phyloP scores from a whole-genome alignment of 1,140 invertebrate genomes.

The Anastrepha ludens region DNA sequence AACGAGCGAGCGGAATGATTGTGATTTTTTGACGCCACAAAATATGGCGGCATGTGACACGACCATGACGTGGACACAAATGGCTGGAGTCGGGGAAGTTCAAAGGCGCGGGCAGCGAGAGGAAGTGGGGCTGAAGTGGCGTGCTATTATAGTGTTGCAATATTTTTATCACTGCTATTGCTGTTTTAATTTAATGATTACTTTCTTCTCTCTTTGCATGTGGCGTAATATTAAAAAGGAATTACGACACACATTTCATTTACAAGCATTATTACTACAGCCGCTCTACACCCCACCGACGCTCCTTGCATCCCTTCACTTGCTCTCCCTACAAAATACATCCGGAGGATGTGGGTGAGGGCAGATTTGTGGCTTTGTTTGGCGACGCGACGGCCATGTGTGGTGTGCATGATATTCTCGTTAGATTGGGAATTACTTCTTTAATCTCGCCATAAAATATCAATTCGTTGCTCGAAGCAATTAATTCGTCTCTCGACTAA shows the following conservation, averaged over 20 bases:
- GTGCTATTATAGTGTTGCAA: constrained; percentile 1
- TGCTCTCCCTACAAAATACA: too few relatives aligned
- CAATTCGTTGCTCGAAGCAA: not conserved
- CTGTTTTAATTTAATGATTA: constrained; percentile 42
- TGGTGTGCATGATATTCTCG: constrained; percentile 37
- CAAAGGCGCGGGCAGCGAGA: not conserved
- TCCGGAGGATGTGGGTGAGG: too few relatives aligned
- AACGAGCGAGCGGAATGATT: constrained; percentile 19
- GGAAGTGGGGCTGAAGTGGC: not conserved
- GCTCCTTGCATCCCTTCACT: too few relatives aligned
- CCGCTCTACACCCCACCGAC: not conserved
- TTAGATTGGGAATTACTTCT: constrained; percentile 43
- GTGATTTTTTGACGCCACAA: constrained; percentile 48
- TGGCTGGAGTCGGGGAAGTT: not conserved
- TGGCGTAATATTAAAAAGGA: constrained; percentile 11
- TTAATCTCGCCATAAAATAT: constrained; percentile 48
- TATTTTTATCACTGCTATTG: constrained; percentile 44
- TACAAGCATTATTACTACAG: not conserved
- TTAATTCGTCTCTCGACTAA: not conserved
- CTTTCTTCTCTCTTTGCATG: constrained; percentile 1
- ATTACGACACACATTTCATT: constrained; percentile 39
- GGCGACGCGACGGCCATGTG: constrained; percentile 25
- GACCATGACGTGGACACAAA: not conserved
- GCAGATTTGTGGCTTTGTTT: not conserved
- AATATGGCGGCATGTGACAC: constrained; percentile 31